Conservation (phyloP, 2,888 invertebrate genomes). For the Xylocampa areola region DNA sequence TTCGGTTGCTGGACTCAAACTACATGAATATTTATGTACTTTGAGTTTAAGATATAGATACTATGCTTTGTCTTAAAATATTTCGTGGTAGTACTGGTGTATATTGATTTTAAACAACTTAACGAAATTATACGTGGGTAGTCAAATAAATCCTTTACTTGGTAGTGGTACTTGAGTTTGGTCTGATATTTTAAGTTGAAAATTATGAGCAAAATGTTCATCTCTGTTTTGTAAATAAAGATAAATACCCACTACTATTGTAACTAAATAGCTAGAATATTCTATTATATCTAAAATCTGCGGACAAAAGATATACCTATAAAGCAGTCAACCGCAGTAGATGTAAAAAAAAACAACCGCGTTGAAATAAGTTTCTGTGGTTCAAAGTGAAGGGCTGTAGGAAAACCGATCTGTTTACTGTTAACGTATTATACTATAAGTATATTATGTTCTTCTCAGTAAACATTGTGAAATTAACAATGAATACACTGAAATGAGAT, state of each 20-base stretch:
- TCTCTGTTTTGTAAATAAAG: no score
- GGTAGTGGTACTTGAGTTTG: no score
- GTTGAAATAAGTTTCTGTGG: conserved; percentile 28
- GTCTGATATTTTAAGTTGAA: no score
- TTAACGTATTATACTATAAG: conserved; percentile 11
- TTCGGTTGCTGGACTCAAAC: conserved; percentile 9
- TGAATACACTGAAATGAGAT: no score
- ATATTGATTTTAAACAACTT: no score
- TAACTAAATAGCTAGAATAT: no score
- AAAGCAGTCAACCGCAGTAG: conserved; percentile 14
- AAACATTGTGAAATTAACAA: conserved; percentile 1
- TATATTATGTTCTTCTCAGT: conserved; percentile 1
- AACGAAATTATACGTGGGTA: neutral
- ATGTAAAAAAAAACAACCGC: conserved; percentile 17
- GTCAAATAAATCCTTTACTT: no score
- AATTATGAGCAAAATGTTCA: no score
- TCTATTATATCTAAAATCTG: conserved; percentile 8
- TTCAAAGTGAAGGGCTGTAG: conserved; percentile 12
- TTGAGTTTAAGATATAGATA: conserved; percentile 20
- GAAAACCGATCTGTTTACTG: conserved; percentile 7
- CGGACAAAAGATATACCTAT: conserved; percentile 16
- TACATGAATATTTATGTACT: conserved; percentile 48
- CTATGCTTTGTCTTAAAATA: conserved; percentile 34
- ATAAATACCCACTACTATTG: no score
- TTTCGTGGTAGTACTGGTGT: conserved; percentile 9